Evolutionary conservation across 2,797 vertebrate species (phyloP), one percentile per base, ranked within the genome.

Genomic region (Ptychadena robeensis): DNA sequence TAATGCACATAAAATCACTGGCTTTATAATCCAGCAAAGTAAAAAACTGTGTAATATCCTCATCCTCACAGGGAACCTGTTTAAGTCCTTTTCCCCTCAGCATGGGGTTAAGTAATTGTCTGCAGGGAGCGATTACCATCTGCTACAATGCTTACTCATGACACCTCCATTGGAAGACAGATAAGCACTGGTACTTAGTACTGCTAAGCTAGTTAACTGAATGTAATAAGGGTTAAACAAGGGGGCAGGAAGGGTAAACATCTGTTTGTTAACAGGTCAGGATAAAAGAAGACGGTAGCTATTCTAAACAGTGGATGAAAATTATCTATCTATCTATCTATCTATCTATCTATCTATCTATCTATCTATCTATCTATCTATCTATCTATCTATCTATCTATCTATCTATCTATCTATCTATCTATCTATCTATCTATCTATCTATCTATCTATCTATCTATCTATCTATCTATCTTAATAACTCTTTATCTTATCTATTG

Each of bases 91-190:
- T 88, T 91, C 87, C 79, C 81, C 87, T 88, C 86, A 90, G 88
- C 86, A 91, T 91, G 87, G 88, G 91, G 92, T 93, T 94, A 94
- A 95, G 91, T 90, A 90, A 88, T 85, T 71, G 90, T 91, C 93
- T 90, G 89, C 87, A 87, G 92, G 88, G 92, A 92, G 90, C 88
- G 93, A 92, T 95, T 95, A 92, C 94, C 95, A 94, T 95, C 89
- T 94, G 94, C 86, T 93, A 90, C 88, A 88, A 86, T 89, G 87
- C 87, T 25, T 86, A 90, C 90, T 90, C 94, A 92, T 90, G 86
- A 88, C 88, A 82, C 71, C 89, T 88, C 90, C 91, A 85, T 86
- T 2, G 38, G 87, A 1, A 15, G 87, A 53, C 2, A 88, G 79
- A 90, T 91, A 88, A 90, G 89, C 86, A 87, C 87, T 82, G 88